These are phyloP conservation scores for Chromoteleia sp. DNA, from an alignment of 2,888 invertebrate species.

Conservation along the genomic window DNA sequence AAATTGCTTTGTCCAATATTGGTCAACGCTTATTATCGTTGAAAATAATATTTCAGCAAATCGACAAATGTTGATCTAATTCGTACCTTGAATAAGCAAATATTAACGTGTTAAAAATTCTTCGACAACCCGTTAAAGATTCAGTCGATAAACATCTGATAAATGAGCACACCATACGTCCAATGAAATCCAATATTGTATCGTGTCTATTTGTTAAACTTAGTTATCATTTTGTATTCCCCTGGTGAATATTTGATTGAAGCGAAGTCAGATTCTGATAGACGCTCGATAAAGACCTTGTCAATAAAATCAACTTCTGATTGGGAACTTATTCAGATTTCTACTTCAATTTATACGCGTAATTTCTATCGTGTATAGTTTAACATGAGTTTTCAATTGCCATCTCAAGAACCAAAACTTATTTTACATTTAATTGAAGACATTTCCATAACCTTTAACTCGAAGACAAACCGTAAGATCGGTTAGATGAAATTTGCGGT, in stretches of 20 bases:
- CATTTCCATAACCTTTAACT: slow-evolving; percentile 52
- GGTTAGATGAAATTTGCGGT: slow-evolving; percentile 21
- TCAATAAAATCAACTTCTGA: slow-evolving; percentile 50
- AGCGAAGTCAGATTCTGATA: slow-evolving; percentile 46
- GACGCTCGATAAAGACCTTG: slow-evolving; percentile 56
- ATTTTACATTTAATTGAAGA: slow-evolving; percentile 28
- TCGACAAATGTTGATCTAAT: too few species aligned
- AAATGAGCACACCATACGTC: slow-evolving; percentile 12
- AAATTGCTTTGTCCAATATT: too few species aligned
- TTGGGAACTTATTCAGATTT: slow-evolving; percentile 46
- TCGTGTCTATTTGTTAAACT: slow-evolving; percentile 44
- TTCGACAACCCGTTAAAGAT: too few species aligned
- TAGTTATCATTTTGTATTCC: slow-evolving; percentile 41
- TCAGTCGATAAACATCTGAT: slow-evolving; percentile 13
- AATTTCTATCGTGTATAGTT: slow-evolving; percentile 10
- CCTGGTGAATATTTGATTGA: slow-evolving; percentile 41
- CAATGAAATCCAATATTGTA: slow-evolving; percentile 31
- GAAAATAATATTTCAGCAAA: too few species aligned
- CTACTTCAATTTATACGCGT: slow-evolving; percentile 1
- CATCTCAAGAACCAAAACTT: slow-evolving; percentile 1
- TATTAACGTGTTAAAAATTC: too few species aligned
- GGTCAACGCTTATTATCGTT: too few species aligned
- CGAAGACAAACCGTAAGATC: slow-evolving; percentile 22
- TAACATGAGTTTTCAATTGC: slow-evolving; percentile 3
- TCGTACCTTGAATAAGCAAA: too few species aligned